A percentile compares a stretch with the other conserved stretches of the same genome.
Evolutionary conservation across 64 coral and sea anemone species (phyloP).

Genomic region (Porites lutea): DNA sequence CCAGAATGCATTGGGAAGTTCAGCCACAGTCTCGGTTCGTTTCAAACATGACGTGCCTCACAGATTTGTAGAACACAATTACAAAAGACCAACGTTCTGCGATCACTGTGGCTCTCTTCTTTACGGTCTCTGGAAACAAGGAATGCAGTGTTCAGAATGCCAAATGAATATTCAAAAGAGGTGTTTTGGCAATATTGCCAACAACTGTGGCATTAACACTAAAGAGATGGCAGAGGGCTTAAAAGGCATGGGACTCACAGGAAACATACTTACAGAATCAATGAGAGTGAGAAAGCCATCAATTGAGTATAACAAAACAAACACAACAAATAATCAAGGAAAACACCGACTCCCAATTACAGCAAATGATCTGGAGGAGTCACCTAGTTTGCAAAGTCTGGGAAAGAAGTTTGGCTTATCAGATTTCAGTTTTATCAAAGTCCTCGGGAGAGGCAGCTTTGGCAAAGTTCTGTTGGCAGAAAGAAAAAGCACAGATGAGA

Average conservation of each 20-base stretch:
- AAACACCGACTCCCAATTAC: no score
- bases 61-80: conserved; percentile 81
- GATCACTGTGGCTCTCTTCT: conserved; percentile 97
- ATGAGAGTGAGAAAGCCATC: conserved; percentile 60
- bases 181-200: conserved; percentile 86
- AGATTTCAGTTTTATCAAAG: conserved; percentile 91
- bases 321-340: no score
- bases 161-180: conserved; percentile 93
- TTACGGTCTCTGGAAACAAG: conserved; percentile 89
- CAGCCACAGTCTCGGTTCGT: conserved; percentile 41
- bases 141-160: conserved; percentile 94
- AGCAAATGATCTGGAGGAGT: no score
- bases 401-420: no score
- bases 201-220: conserved; percentile 93
- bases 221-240: conserved; percentile 93
- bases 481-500: conserved; percentile 86
- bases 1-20: neutral
- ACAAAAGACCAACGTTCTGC: conserved; percentile 95
- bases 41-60: conserved; percentile 91
- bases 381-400: neutral
- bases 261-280: conserved; percentile 64
- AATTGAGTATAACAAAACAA: no score
- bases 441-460: conserved; percentile 97
- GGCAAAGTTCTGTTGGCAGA: conserved; percentile 96
- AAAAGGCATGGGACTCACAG: conserved; percentile 76